Evolutionary conservation across 2,888 invertebrate species (phyloP), one percentile per base, ranked within the genome.

Genomic region (Perdita meconis): DNA sequence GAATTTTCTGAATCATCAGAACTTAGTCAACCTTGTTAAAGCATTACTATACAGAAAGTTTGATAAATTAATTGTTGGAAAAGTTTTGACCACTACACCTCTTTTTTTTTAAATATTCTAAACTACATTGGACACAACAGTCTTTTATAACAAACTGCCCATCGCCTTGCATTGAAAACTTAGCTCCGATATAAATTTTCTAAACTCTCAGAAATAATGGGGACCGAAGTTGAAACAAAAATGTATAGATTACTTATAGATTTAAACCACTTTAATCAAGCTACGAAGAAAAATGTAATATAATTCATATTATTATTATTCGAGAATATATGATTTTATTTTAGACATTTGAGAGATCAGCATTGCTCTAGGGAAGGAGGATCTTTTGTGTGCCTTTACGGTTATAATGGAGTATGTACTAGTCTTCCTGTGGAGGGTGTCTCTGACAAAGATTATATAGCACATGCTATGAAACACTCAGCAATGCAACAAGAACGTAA

Each of bases 371-470:
- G 95, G 87, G 97, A 97, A 93, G 97, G 97, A 67, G 97, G 97
- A 34, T 96, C 97, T 19, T 96, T 95, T 90, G 95, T 97, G 13
- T 97, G 97, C 90, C 96, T 96, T 88, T 98, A 97, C 94, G 98
- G 97, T 50, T 95, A 95, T 89, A 97, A 97, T 93, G 96, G 95
- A 66, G 96, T 97, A 55, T 98, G 98, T 92, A 95, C 96, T 60
- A 96, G 97, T 69, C 93, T 97, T 82, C 97, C 97, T n/a, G 94
- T 97, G 88, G 97, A 97, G 91, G 97, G 97, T 85, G 96, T 98
- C 74, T 96, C 96, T 80, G 97, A 97, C 92, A 95, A 95, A 71
- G 98, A 98, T 89, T 98, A 98, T 92, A 96, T 97, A 93, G 96
- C 96, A 84, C 98, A 98, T 92, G 96, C 97, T 63, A 94, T 95